A percentile compares a stretch with the other conserved stretches of the same genome.
phyloP scores from a whole-genome alignment of 1,140 invertebrate species.

The Calosoma granatense region DNA sequence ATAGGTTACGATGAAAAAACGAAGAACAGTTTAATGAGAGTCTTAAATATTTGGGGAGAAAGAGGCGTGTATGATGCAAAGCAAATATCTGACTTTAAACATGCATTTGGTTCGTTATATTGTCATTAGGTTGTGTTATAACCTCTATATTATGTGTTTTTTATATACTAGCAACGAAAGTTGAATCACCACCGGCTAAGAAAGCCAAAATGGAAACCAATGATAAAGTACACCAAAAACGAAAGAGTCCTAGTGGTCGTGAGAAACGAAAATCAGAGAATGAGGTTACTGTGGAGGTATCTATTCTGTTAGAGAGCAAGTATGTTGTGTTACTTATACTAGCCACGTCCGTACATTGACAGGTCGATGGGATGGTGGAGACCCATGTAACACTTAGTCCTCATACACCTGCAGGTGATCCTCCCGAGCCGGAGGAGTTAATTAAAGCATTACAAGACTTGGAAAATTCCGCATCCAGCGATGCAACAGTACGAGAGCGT shows the following conservation, averaged over 20 bases:
- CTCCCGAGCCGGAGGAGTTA: constrained; percentile 80
- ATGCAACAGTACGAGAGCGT: constrained; percentile 82
- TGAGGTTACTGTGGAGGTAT: constrained; percentile 33
- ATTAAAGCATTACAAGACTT: constrained; percentile 75
- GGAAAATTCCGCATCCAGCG: constrained; percentile 82
- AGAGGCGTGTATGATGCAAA: constrained; percentile 76
- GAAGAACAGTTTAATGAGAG: constrained; percentile 63
- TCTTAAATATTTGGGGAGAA: constrained; percentile 87
- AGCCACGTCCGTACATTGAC: constrained; percentile 22
- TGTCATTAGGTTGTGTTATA: neutral
- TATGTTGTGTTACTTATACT: too few species aligned
- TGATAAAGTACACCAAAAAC: constrained; percentile 25
- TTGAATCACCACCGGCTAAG: constrained; percentile 32
- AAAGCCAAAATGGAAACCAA: constrained; percentile 35
- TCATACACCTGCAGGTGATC: constrained; percentile 66
- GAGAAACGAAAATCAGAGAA: constrained; percentile 42
- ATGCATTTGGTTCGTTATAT: constrained; percentile 39
- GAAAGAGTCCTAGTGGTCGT: constrained; percentile 24
- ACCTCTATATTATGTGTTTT: neutral
- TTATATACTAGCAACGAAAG: neutral
- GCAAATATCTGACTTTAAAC: constrained; percentile 64
- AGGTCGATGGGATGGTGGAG: constrained; percentile 61
- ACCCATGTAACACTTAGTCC: constrained; percentile 65
- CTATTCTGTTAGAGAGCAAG: neutral
- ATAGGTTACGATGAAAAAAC: constrained; percentile 63